Conservation (phyloP, 2,888 invertebrate species). For the Cephus rjabovi region DNA sequence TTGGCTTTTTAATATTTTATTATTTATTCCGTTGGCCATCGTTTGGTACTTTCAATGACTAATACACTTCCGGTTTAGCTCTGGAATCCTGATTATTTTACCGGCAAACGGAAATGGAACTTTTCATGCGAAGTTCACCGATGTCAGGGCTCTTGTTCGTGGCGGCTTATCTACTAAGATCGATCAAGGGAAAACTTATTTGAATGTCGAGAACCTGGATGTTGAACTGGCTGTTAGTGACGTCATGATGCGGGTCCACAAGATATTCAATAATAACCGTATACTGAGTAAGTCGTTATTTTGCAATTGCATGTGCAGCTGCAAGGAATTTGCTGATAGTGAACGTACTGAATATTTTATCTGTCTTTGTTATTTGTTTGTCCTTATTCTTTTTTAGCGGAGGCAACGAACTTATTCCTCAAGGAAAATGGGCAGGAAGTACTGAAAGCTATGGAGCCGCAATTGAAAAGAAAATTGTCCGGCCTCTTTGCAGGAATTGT, state of each 20-base stretch:
- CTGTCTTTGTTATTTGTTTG: conserved; percentile 8
- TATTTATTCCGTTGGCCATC: neutral
- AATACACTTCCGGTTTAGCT: conserved; percentile 62
- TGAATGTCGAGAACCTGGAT: conserved; percentile 74
- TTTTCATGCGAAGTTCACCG: conserved; percentile 75
- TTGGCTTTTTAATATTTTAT: conserved; percentile 2
- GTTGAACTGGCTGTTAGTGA: conserved; percentile 73
- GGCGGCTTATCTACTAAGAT: conserved; percentile 70
- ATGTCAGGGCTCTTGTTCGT: conserved; percentile 71
- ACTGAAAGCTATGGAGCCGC: conserved; percentile 76
- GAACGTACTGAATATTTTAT: conserved; percentile 5
- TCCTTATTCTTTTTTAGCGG: conserved; percentile 67
- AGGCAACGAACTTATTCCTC: conserved; percentile 79
- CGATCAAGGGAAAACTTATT: conserved; percentile 68
- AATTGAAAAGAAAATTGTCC: conserved; percentile 75
- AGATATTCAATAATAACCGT: conserved; percentile 77
- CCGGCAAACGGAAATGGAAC: conserved; percentile 80
- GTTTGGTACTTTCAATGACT: neutral
- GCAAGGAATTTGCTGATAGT: neutral
- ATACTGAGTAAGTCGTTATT: conserved; percentile 73
- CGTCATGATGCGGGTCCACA: conserved; percentile 74
- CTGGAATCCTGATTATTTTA: conserved; percentile 76
- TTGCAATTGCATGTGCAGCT: neutral
- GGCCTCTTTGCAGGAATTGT: conserved; percentile 74
- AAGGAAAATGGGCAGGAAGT: conserved; percentile 78